Evolutionary conservation across 2,797 vertebrate genomes (phyloP), one percentile per base, ranked within the genome.

Genomic region (Pangasius krempfi): DNA sequence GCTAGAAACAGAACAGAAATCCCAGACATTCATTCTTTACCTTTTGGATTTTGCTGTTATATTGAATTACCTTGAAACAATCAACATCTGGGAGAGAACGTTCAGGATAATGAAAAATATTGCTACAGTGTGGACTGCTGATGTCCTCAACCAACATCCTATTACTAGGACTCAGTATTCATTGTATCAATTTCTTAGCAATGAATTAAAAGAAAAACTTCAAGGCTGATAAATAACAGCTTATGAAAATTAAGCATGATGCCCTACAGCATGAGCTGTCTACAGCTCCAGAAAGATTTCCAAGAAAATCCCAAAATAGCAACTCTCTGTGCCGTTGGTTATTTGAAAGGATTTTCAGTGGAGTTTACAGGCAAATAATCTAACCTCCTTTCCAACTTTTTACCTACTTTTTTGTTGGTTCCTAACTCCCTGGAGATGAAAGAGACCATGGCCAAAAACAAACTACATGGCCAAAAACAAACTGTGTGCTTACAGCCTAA

Each of bases 241-340:
- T 75, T 75, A 37, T 47, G 50, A 33, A 58, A 78, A 68, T 20
- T 30, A 10, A 68, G n/a, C 2, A 22, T 4, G n/a, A 68, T 58
- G 54, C 37, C 16, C 33, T 22, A 30, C 3, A 79, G 52, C 62
- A 58, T 22, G 2, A 66, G 25, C n/a, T 30, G 1, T 75, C 27
- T 18, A 56, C 30, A 79, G 30, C 13, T 58, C 52, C 33, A 68
- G 25, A 78, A 84, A 76, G 30, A 8, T 40, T 81, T 27, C 44
- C 33, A n/a, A 68, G 50, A 30, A 79, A 54, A 83, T 83, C 25
- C 80, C 58, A 47, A 83, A 47, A 83, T 83, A 83, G 25, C 30
- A 84, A 54, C 5, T 54, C 47, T 25, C 10, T 44, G n/a, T 78
- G 40, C 14, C 1, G 25, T 72, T 52, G 37, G 12, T 30, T 64